phyloP scores from a whole-genome alignment of 2,113 vertebrate genomes.

The Chrysochloris asiatica region DNA sequence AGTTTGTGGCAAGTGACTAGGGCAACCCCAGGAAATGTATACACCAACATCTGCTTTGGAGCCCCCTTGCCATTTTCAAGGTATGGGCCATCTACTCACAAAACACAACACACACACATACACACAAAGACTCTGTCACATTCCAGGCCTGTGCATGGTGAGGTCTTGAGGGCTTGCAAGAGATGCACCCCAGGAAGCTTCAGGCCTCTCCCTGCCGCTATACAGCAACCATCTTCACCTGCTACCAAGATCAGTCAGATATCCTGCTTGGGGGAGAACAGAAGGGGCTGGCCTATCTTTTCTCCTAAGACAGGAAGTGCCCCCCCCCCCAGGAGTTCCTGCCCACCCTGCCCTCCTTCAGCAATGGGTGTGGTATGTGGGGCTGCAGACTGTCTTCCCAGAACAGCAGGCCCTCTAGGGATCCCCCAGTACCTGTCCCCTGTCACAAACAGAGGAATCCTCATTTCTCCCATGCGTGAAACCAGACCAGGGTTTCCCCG shows the following conservation, averaged over 20 bases:
- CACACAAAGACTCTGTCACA: neutral
- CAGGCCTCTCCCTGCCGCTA: neutral
- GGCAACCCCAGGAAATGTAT: neutral
- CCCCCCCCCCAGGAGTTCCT: neutral
- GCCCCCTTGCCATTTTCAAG: neutral
- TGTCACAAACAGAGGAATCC: neutral
- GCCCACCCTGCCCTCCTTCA: too few relatives aligned
- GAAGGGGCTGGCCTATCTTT: neutral
- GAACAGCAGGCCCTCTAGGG: neutral
- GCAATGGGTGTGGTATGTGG: fast-evolving
- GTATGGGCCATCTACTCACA: neutral
- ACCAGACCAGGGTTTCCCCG: neutral
- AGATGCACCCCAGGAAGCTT: neutral
- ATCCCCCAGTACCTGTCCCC: neutral
- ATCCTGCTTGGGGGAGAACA: neutral
- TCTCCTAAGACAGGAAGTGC: neutral
- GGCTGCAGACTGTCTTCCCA: neutral
- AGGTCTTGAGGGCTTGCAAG: neutral
- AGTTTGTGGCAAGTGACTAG: neutral
- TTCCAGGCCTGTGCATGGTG: neutral
- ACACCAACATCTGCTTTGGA: neutral
- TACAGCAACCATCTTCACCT: neutral
- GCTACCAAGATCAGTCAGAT: neutral
- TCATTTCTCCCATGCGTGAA: neutral
- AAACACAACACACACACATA: neutral